Conservation (phyloP, 2,888 invertebrate species). For the Agrochola macilenta region DNA sequence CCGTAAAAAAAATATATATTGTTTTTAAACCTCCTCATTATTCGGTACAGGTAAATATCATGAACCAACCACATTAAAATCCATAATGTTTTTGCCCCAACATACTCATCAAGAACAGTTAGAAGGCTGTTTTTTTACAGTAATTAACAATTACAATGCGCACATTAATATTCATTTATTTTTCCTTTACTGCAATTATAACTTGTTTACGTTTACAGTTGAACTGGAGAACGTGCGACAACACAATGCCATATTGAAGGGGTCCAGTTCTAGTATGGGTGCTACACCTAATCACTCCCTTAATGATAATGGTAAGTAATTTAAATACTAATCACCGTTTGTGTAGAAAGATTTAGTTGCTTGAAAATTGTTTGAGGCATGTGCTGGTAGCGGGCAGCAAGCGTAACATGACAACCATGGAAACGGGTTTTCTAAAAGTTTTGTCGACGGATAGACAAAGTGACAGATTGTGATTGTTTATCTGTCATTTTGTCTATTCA, state of each 20-base stretch:
- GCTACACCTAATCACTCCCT: slow-evolving; percentile 78
- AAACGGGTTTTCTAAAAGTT: too few relatives aligned
- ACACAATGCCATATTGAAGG: slow-evolving; percentile 89
- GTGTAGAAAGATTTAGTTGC: neutral
- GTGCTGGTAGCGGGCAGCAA: neutral
- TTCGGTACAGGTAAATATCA: slow-evolving; percentile 4
- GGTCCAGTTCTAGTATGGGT: slow-evolving; percentile 80
- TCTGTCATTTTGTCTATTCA: too few relatives aligned
- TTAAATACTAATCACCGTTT: neutral
- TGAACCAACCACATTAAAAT: slow-evolving; percentile 16
- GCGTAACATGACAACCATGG: too few relatives aligned
- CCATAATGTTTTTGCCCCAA: slow-evolving; percentile 36
- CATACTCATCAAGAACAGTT: slow-evolving; percentile 51
- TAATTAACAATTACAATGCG: slow-evolving; percentile 53
- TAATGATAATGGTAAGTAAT: slow-evolving; percentile 78
- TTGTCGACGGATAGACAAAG: too few relatives aligned
- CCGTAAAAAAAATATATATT: neutral
- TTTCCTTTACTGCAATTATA: slow-evolving; percentile 54
- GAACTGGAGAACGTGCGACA: slow-evolving; percentile 92
- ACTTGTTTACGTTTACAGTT: slow-evolving; percentile 79
- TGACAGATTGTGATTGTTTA: too few relatives aligned
- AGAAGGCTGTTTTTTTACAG: slow-evolving; percentile 36
- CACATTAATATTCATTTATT: slow-evolving; percentile 45
- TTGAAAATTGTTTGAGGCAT: neutral
- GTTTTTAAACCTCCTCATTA: neutral